Evolutionary conservation across 2,113 vertebrate genomes (phyloP).

Genomic region (Hyperopisus bebe): DNA sequence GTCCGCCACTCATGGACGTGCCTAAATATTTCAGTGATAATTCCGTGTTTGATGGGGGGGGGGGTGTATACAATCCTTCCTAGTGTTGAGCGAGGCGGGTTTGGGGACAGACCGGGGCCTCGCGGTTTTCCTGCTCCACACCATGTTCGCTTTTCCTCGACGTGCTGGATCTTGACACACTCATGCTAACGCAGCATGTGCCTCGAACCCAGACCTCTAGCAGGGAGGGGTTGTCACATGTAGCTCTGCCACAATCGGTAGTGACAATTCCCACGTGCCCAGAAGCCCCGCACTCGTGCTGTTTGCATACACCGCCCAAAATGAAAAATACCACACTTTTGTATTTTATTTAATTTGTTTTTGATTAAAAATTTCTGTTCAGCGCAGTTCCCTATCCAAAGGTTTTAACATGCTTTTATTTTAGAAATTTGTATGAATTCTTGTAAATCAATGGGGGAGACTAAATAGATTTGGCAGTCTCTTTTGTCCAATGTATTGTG

Average conservation of each 20-base stretch:
- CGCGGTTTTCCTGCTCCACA: not conserved
- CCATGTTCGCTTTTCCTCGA: not conserved
- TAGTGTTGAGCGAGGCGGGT: not conserved
- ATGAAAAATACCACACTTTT: not conserved
- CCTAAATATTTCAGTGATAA: conserved; percentile 15
- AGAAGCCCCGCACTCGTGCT: not conserved
- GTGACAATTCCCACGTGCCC: not conserved
- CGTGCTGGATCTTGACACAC: not conserved
- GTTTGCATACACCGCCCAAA: not conserved
- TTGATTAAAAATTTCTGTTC: not conserved
- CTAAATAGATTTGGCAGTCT: no score
- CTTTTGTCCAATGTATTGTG: no score
- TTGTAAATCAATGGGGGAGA: no score
- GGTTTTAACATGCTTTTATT: no score
- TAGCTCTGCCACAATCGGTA: not conserved
- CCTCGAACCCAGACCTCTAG: not conserved
- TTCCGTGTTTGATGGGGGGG: not conserved
- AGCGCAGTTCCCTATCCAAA: not conserved
- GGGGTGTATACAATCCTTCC: not conserved
- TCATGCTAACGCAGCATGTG: not conserved
- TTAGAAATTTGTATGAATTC: no score
- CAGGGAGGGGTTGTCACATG: not conserved
- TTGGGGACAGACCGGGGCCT: not conserved
- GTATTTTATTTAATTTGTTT: not conserved
- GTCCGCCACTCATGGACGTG: not conserved